Evolutionary conservation across 2,113 vertebrate species (phyloP).

Genomic region (Ailuropoda melanoleuca): DNA sequence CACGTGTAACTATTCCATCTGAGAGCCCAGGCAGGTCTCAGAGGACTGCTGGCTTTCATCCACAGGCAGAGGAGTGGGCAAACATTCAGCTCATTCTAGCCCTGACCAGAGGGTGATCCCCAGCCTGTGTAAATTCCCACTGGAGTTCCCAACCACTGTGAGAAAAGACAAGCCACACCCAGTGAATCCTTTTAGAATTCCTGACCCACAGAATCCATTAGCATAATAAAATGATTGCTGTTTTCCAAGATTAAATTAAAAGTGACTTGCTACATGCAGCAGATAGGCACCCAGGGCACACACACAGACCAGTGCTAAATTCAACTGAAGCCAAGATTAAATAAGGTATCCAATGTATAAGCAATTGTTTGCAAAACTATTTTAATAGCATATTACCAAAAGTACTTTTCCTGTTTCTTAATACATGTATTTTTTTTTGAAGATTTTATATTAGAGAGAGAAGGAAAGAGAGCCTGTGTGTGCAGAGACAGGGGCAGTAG

Average conservation of each 20-base stretch:
- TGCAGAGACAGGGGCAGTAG: background rate
- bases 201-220: background rate
- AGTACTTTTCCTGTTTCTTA: background rate
- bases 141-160: too few relatives aligned
- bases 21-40: background rate
- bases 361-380: background rate
- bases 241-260: background rate
- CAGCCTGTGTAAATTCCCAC: background rate
- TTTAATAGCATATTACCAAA: background rate
- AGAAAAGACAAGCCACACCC: background rate
- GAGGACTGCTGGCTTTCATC: too few relatives aligned
- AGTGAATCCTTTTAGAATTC: background rate
- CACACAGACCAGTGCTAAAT: background rate
- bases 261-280: accelerated
- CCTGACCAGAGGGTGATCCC: accelerated
- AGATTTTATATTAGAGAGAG: background rate
- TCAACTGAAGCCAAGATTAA: background rate
- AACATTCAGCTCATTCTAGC: too few relatives aligned
- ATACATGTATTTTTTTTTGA: too few relatives aligned
- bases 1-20: background rate
- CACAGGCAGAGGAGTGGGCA: too few relatives aligned
- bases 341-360: background rate
- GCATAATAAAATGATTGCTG: background rate
- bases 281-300: background rate
- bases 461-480: background rate